Evolutionary conservation across 2,888 invertebrate species (phyloP).

Genomic region (Prosopocoilus inquinatus): DNA sequence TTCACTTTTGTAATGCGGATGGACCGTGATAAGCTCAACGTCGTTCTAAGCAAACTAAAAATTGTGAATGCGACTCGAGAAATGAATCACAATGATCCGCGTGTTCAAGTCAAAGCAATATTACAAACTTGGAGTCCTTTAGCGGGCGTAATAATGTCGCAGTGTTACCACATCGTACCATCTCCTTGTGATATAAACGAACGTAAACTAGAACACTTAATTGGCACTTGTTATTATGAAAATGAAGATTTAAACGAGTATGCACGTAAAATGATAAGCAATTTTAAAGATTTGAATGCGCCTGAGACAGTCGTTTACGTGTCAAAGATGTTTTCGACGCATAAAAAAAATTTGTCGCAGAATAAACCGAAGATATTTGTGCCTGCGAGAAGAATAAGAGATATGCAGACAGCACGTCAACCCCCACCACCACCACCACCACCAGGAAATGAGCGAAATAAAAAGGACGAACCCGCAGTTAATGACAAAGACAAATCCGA

Average conservation of each 20-base stretch:
- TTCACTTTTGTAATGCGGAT: slow-evolving; percentile 74
- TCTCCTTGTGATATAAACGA: slow-evolving; percentile 72
- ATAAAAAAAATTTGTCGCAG: slow-evolving; percentile 72
- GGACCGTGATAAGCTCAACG: slow-evolving; percentile 70
- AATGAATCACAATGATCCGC: slow-evolving; percentile 72
- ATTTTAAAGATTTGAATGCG: slow-evolving; percentile 44
- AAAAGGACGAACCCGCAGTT: slow-evolving; percentile 64
- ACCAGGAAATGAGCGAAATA: slow-evolving; percentile 64
- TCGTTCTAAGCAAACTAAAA: slow-evolving; percentile 73
- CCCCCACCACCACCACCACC: slow-evolving; percentile 47
- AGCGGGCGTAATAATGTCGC: slow-evolving; percentile 75
- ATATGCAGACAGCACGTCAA: too few species aligned
- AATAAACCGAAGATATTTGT: slow-evolving; percentile 75
- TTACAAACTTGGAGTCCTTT: slow-evolving; percentile 90
- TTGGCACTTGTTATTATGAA: slow-evolving; percentile 62
- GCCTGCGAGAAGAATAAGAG: slow-evolving; percentile 58
- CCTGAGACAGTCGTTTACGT: slow-evolving; percentile 71
- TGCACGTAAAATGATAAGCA: slow-evolving; percentile 58
- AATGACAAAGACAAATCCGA: slow-evolving; percentile 53
- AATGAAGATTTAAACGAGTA: slow-evolving; percentile 67
- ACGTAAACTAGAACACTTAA: slow-evolving; percentile 78
- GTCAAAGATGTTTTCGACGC: slow-evolving; percentile 89
- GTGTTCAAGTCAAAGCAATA: slow-evolving; percentile 76
- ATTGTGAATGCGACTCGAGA: slow-evolving; percentile 72
- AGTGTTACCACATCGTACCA: slow-evolving; percentile 79